Evolutionary conservation across 1,140 invertebrate genomes (phyloP).

Genomic region (Batillaria attramentaria): DNA sequence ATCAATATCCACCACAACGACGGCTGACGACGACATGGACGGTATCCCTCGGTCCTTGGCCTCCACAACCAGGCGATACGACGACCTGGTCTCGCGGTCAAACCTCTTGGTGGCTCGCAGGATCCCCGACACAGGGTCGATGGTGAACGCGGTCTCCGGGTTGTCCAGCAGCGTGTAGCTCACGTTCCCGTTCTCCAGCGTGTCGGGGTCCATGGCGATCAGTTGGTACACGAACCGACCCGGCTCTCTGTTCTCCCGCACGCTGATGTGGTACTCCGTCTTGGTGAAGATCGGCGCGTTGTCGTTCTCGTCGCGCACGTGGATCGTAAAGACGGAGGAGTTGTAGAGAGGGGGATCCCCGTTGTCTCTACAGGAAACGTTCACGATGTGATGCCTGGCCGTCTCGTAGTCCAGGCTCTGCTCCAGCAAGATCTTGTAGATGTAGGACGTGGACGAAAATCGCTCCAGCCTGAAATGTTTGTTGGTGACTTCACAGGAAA

Average conservation of each 20-base stretch:
- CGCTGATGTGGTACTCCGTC: slow-evolving; percentile 74
- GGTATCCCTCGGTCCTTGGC: slow-evolving; percentile 51
- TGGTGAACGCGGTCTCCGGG: slow-evolving; percentile 71
- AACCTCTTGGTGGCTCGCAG: slow-evolving; percentile 49
- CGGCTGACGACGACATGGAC: slow-evolving; percentile 73
- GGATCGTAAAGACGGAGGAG: slow-evolving; percentile 92
- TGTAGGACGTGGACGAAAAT: slow-evolving; percentile 50
- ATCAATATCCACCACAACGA: slow-evolving; percentile 32
- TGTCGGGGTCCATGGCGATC: slow-evolving; percentile 74
- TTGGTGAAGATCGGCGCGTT: slow-evolving; percentile 70
- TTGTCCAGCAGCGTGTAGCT: slow-evolving; percentile 83
- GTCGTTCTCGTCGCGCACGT: slow-evolving; percentile 76
- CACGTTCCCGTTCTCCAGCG: slow-evolving; percentile 60
- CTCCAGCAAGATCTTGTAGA: slow-evolving; percentile 49
- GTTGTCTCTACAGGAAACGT: slow-evolving; percentile 77
- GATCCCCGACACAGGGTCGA: slow-evolving; percentile 52
- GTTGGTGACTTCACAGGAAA: slow-evolving; percentile 55
- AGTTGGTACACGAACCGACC: slow-evolving; percentile 88
- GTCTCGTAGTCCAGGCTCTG: slow-evolving; percentile 45
- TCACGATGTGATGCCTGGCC: slow-evolving; percentile 65
- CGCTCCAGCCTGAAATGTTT: slow-evolving; percentile 55
- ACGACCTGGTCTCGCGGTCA: slow-evolving; percentile 52
- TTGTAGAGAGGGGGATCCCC: slow-evolving; percentile 82
- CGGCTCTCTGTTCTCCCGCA: slow-evolving; percentile 90
- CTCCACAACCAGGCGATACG: slow-evolving; percentile 54